Base-by-base conservation (phyloP, 2,888 invertebrate species). In the Phengaris arion region DNA sequence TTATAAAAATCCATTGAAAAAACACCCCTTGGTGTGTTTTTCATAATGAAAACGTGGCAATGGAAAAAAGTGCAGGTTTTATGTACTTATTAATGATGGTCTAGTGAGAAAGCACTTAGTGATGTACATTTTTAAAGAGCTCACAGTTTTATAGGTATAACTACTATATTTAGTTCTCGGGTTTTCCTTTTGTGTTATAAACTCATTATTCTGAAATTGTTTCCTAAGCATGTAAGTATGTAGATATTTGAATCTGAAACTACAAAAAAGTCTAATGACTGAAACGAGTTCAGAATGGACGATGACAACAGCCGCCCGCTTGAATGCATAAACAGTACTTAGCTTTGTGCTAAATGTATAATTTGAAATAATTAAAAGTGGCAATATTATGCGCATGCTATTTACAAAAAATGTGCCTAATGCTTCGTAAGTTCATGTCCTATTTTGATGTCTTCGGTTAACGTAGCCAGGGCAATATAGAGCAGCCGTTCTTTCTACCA, bases 261-360 rank as follows among this genome's bases (percentile, higher is more conserved):
- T 79, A 22, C 22, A 81, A 74, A 79, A 81, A 78, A 79, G 83
- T 83, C 83, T 89, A 90, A 92, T 89, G 89, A 84, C 81, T 84
- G 81, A 84, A 87, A 89, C 91, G 84, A 81, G 85, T 86, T 87
- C 85, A 87, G 92, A 91, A 92, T 91, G 87, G 81, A 86, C 88
- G 87, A 92, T 91, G 86, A 83, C 83, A 80, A 78, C 82, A 80
- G 84, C 85, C 84, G 85, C 85, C 82, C 81, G 77, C 79, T 81
- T 79, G 92, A 92, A 92, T 92, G 88, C 87, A 84, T 87, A 89
- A 92, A 87, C 87, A 91, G 87, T 86, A 90, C 90, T 89, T 89
- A 90, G 86, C 87, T 83, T 86, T 86, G 90, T 92, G 54, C 46
- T 90, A 88, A 92, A 90, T 90, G 89, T 89, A 87, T 89, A 84